These are phyloP conservation scores for Therioaphis trifolii DNA, from an alignment of 2,888 invertebrate genomes.

Conservation along the genomic window DNA sequence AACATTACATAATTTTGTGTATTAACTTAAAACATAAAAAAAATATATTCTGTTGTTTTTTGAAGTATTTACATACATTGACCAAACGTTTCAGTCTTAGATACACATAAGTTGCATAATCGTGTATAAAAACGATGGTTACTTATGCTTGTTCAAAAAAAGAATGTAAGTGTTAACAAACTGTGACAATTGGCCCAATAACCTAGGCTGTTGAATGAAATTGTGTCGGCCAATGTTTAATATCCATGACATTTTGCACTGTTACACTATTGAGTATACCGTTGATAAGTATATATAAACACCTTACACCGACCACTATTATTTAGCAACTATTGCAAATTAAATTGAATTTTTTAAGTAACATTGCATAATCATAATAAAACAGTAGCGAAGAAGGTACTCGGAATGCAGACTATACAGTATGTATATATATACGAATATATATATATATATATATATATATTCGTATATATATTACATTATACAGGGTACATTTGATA, in stretches of 20 bases:
- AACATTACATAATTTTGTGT: no score
- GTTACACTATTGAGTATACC: constrained; percentile 30
- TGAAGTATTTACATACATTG: constrained; percentile 12
- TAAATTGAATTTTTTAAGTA: constrained; percentile 35
- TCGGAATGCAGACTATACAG: neutral
- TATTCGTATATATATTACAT: no score
- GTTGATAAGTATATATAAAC: neutral
- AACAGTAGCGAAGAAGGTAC: neutral
- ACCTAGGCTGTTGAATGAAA: constrained; percentile 56
- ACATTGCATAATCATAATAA: constrained; percentile 33
- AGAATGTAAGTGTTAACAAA: constrained; percentile 56
- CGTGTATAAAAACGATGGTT: constrained; percentile 52
- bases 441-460: no score
- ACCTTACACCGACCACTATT: constrained; percentile 15
- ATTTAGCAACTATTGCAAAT: constrained; percentile 58
- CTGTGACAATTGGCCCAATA: constrained; percentile 62
- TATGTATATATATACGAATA: no score
- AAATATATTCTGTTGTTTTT: neutral
- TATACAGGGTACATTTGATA: no score
- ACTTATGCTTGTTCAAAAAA: neutral
- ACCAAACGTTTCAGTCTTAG: neutral
- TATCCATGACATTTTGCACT: constrained; percentile 52
- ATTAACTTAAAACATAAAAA: no score
- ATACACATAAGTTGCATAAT: constrained; percentile 33
- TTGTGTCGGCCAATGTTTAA: constrained; percentile 55